phyloP scores from a whole-genome alignment of 2,888 invertebrate species.

The Protodeltote pygarga region DNA sequence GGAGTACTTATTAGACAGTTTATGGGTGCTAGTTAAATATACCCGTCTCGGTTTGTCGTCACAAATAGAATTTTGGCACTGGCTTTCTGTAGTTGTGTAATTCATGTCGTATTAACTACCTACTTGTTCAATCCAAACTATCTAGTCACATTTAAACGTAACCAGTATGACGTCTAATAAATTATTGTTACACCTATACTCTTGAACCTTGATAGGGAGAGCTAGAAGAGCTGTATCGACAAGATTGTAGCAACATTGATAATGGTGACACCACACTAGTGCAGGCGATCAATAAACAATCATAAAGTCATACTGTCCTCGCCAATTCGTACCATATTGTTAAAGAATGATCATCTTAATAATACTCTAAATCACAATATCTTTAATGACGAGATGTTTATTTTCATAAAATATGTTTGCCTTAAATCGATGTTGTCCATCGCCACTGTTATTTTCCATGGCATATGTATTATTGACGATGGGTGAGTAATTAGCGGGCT shows the following conservation, averaged over 20 bases:
- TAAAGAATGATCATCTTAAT: conserved; percentile 1
- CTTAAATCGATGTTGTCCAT: conserved; percentile 52
- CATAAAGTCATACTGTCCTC: conserved; percentile 9
- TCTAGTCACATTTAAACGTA: conserved; percentile 66
- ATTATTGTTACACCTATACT: conserved; percentile 38
- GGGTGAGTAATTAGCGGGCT: conserved; percentile 76
- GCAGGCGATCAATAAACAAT: conserved; percentile 11
- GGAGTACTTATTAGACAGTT: conserved; percentile 81
- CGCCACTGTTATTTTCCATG: conserved; percentile 58
- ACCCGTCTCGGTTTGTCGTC: conserved; percentile 85
- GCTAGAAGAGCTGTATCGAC: too few relatives aligned
- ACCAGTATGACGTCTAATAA: conserved; percentile 50
- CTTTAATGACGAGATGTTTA: conserved; percentile 1
- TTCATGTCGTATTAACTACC: conserved; percentile 82
- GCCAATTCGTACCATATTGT: conserved; percentile 12
- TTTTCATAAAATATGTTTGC: conserved; percentile 16
- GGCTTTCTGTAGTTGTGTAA: conserved; percentile 84
- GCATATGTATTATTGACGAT: conserved; percentile 64
- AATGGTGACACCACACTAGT: too few relatives aligned
- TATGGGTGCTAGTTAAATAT: conserved; percentile 86
- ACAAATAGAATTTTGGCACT: conserved; percentile 87
- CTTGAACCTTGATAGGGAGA: too few relatives aligned
- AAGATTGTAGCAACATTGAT: too few relatives aligned
- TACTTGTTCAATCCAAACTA: conserved; percentile 79
- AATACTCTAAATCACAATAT: not conserved